Evolutionary conservation across 2,888 invertebrate species (phyloP).

Genomic region (Liopterus haemorrhoidalis): DNA sequence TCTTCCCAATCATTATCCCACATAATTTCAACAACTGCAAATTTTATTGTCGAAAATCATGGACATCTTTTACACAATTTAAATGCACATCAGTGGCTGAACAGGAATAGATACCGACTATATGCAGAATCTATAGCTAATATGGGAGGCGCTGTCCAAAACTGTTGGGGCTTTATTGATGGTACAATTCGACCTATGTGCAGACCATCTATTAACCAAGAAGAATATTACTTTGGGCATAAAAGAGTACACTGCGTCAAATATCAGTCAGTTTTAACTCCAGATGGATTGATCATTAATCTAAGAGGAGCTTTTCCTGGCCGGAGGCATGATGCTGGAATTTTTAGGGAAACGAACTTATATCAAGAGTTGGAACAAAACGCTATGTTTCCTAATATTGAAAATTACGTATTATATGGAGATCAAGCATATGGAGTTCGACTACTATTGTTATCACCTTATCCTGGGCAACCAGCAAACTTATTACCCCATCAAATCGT

Average conservation of each 20-base stretch:
- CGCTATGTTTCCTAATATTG: conserved; percentile 17
- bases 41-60: too few species aligned
- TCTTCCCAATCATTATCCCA: too few species aligned
- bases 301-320: conserved; percentile 25
- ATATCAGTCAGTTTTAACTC: conserved; percentile 29
- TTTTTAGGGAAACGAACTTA: conserved; percentile 27
- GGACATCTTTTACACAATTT: too few species aligned
- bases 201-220: conserved; percentile 24
- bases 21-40: too few species aligned
- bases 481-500: conserved; percentile 17
- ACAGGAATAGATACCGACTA: too few species aligned
- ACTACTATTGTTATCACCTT: conserved; percentile 25
- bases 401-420: conserved; percentile 26
- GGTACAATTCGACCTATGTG: conserved; percentile 28
- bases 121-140: conserved; percentile 15
- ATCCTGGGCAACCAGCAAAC: conserved; percentile 15
- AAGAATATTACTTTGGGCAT: conserved; percentile 29
- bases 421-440: conserved; percentile 28
- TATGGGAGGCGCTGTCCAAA: conserved; percentile 23
- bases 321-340: conserved; percentile 30
- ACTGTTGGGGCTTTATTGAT: conserved; percentile 30
- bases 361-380: conserved; percentile 25
- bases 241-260: conserved; percentile 29
- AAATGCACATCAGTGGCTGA: too few species aligned
- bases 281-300: conserved; percentile 28